These are phyloP conservation scores for Ectropis crepuscularia DNA, from an alignment of 2,888 invertebrate genomes.

Conservation along the genomic window DNA sequence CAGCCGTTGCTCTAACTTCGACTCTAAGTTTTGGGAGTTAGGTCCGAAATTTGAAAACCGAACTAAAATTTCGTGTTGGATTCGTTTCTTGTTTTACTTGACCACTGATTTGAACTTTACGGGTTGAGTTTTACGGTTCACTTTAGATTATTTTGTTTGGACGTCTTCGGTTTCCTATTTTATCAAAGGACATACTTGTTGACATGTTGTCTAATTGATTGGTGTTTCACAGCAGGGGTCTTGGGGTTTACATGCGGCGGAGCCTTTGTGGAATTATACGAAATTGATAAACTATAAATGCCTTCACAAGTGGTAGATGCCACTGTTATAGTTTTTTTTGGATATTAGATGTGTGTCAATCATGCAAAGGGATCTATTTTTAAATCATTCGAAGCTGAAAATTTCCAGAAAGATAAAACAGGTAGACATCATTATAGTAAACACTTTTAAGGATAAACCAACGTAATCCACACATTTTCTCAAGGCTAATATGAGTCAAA, in stretches of 20 bases:
- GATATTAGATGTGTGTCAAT: slow-evolving; percentile 57
- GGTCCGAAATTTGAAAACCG: slow-evolving; percentile 51
- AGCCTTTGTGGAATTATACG: slow-evolving; percentile 79
- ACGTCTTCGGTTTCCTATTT: slow-evolving; percentile 63
- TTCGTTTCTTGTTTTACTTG: slow-evolving; percentile 51
- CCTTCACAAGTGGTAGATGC: slow-evolving; percentile 78
- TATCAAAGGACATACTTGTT: slow-evolving; percentile 83
- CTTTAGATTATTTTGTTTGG: slow-evolving; percentile 57
- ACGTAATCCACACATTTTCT: too few relatives aligned
- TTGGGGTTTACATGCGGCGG: slow-evolving; percentile 75
- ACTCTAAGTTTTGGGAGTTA: slow-evolving; percentile 36
- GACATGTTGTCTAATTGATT: slow-evolving; percentile 85
- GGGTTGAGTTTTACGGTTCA: slow-evolving; percentile 69
- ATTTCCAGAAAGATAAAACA: not conserved
- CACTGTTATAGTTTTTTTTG: slow-evolving; percentile 73
- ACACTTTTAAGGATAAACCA: too few relatives aligned
- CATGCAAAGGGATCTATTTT: slow-evolving; percentile 45
- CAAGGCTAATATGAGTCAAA: too few relatives aligned
- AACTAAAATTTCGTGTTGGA: slow-evolving; percentile 43
- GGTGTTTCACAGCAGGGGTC: slow-evolving; percentile 81
- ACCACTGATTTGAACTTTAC: slow-evolving; percentile 63
- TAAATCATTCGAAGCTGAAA: slow-evolving; percentile 38
- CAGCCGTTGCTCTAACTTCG: slow-evolving; percentile 26
- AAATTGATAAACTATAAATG: slow-evolving; percentile 83
- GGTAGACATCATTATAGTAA: not conserved